phyloP scores from a whole-genome alignment of 2,888 invertebrate species.

The Lasioglossum pauxillum region DNA sequence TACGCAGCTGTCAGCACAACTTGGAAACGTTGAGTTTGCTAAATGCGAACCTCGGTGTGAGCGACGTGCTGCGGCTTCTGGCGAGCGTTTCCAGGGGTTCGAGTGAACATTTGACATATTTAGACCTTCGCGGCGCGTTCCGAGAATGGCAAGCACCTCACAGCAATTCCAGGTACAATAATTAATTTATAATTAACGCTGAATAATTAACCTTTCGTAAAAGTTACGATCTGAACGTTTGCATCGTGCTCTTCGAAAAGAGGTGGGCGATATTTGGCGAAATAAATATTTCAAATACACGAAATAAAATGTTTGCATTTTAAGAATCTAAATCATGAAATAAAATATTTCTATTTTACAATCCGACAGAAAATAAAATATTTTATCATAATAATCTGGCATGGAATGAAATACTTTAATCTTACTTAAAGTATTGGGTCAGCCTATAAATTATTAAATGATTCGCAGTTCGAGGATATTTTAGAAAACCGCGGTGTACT shows the following conservation, averaged over 20 bases:
- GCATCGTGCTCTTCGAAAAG: no score
- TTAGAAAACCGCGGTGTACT: neutral
- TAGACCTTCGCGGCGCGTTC: conserved; percentile 85
- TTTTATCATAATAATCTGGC: no score
- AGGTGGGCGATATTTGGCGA: no score
- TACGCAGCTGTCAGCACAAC: conserved; percentile 82
- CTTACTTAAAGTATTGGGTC: no score
- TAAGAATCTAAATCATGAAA: no score
- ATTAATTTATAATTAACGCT: neutral
- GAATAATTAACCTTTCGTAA: neutral
- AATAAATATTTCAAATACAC: no score
- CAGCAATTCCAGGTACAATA: conserved; percentile 77
- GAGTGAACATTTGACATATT: conserved; percentile 79
- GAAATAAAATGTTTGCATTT: no score
- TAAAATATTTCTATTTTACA: no score
- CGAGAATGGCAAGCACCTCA: conserved; percentile 83
- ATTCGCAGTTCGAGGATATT: neutral
- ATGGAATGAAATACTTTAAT: no score
- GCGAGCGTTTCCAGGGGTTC: conserved; percentile 82
- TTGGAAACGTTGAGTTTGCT: conserved; percentile 83
- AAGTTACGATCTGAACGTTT: no score
- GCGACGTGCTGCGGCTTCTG: conserved; percentile 84
- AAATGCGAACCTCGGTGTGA: conserved; percentile 84
- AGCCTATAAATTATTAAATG: no score
- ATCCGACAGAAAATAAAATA: no score